These are phyloP conservation scores for Zootoca vivipara DNA, from an alignment of 2,113 vertebrate species.

Conservation along the genomic window DNA sequence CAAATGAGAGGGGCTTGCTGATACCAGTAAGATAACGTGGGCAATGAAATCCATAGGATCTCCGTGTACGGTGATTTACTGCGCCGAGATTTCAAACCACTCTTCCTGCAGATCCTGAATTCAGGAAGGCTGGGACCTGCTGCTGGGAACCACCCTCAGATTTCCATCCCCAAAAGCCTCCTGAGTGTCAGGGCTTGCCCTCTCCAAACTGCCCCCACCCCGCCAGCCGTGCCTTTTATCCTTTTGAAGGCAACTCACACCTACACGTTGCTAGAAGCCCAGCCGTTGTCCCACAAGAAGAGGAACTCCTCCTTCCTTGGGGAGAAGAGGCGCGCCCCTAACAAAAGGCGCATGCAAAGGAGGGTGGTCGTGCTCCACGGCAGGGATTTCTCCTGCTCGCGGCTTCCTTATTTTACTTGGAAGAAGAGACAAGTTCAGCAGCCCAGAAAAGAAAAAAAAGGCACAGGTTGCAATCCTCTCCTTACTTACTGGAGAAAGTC, in stretches of 20 bases:
- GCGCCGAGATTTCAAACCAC: not conserved
- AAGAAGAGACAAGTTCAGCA: not conserved
- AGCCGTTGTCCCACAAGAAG: not conserved
- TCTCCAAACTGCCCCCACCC: not conserved
- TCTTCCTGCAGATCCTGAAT: not conserved
- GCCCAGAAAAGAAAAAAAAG: not conserved
- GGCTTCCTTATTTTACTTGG: not conserved
- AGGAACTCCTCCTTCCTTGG: not conserved
- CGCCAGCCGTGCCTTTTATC: conserved; percentile 14
- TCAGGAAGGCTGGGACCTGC: too few species aligned
- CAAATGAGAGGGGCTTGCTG: too few species aligned
- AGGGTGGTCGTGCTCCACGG: not conserved
- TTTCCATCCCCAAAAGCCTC: not conserved
- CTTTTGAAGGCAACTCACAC: conserved; percentile 33
- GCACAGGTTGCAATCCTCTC: not conserved
- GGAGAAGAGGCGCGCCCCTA: not conserved
- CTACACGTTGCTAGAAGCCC: not conserved
- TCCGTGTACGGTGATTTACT: not conserved
- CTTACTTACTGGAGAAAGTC: not conserved
- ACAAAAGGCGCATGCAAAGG: not conserved
- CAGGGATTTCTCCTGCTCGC: not conserved
- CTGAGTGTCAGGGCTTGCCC: too few species aligned
- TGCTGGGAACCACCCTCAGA: not conserved
- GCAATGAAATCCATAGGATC: not conserved
- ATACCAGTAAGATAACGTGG: not conserved